Base-by-base conservation (phyloP, 1,140 invertebrate genomes). In the Ceratoteleas bidentatus region DNA sequence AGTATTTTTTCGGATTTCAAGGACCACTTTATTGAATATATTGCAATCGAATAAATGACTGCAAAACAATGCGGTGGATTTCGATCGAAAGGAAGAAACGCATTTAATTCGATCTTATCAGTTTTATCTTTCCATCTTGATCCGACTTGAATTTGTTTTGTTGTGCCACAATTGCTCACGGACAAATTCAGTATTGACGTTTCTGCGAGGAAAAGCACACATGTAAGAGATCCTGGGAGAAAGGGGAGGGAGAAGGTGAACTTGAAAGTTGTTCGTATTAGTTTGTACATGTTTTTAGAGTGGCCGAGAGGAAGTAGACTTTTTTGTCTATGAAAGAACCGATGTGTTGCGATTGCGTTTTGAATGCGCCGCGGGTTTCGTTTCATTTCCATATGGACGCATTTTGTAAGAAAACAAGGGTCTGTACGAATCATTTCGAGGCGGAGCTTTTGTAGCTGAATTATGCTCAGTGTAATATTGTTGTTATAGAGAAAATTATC, bases 401-500 rank as follows among this genome's bases (percentile, higher is more conserved):
- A 73, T 73, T 73, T 72, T 53, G 61, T n/a, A n/a, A 50, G 54
- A 62, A 56, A 54, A 56, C 62, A 62, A 11, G 34, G 36, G 33
- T 38, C 7, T 57, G 15, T 32, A 70, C 16, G 40, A 60, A 72
- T 61, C 5, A 61, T 60, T 57, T 43, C 11, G 13, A 58, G 34
- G 38, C 24, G 15, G 32, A 61, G 56, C 36, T 62, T 72, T 73
- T 73, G 38, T 73, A 62, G 69, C 58, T 62, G 58, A 73, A 73
- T 62, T 32, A 10, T 62, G 69, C 58, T 73, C 69, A 73, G 45
- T 57, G 43, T 43, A 61, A 53, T 38, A 72, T 47, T 73, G 32
- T 73, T 73, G 58, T 73, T 60, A 70, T 60, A 73, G 13, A 62
- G 15, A 62, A 62, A 73, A 47, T 62, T 61, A 72, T 61, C 38